These are phyloP conservation scores for Microtus montanus DNA, from an alignment of 2,113 vertebrate genomes.

Conservation along the genomic window DNA sequence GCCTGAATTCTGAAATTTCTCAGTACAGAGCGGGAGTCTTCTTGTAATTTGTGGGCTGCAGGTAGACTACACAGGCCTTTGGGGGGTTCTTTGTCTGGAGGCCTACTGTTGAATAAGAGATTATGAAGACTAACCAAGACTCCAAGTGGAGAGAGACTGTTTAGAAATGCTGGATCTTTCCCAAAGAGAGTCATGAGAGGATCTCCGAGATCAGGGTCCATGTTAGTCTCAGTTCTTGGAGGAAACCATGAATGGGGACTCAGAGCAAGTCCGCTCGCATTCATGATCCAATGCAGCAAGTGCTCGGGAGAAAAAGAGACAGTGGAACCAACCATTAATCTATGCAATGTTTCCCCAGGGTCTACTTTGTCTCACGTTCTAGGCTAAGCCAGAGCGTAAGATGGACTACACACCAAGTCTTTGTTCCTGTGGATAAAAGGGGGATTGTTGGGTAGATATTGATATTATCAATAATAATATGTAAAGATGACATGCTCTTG, in stretches of 20 bases:
- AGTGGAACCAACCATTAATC: not conserved
- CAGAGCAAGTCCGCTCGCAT: not conserved
- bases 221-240: not conserved
- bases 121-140: not conserved
- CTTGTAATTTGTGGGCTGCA: not conserved
- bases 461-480: not conserved
- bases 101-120: not conserved
- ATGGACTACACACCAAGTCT: not conserved
- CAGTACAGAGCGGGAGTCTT: not conserved
- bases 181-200: not conserved
- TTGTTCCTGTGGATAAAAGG: not conserved
- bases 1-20: not conserved
- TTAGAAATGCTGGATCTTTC: not conserved
- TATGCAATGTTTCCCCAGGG: not conserved
- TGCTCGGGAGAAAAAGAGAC: not conserved
- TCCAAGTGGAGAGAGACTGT: not conserved
- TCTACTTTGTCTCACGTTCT: not conserved
- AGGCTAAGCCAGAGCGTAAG: fast-evolving
- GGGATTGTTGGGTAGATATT: fast-evolving
- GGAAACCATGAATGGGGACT: not conserved
- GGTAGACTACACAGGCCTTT: not conserved
- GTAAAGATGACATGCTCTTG: not conserved
- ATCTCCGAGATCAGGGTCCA: not conserved
- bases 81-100: not conserved
- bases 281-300: not conserved